Conservation (phyloP, 2,113 vertebrate species). For the Indri indri region DNA sequence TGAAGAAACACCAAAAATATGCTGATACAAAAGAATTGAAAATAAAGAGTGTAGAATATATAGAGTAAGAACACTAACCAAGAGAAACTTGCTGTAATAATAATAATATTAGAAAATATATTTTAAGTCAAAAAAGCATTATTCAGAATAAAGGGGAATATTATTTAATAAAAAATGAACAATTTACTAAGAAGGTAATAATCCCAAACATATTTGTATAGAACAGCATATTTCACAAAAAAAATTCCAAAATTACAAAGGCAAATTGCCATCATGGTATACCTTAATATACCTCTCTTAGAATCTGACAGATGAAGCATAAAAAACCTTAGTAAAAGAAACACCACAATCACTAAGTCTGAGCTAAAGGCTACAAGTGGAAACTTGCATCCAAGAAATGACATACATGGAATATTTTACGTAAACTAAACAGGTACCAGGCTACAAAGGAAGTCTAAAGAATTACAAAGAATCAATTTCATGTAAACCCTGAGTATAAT, state of each 20-base stretch:
- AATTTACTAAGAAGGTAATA: neutral
- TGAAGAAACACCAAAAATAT: neutral
- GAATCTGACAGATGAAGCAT: neutral
- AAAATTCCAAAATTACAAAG: neutral
- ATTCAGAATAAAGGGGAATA: neutral
- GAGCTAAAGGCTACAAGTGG: neutral
- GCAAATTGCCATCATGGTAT: neutral
- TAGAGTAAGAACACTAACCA: neutral
- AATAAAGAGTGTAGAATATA: neutral
- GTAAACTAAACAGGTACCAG: neutral
- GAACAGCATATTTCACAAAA: neutral
- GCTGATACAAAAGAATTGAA: neutral
- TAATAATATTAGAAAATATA: neutral
- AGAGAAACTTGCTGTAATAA: neutral
- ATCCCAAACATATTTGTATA: neutral
- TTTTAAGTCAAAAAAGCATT: slow-evolving; percentile 36
- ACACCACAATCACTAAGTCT: neutral
- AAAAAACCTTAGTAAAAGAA: neutral
- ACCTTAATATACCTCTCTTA: neutral
- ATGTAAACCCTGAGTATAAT: neutral
- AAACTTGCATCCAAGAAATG: neutral
- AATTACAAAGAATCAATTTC: neutral
- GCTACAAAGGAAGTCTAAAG: neutral
- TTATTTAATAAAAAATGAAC: neutral
- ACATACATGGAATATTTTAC: neutral